Evolutionary conservation across 2,797 vertebrate species (phyloP), one percentile per base, ranked within the genome.

Genomic region (Rhabdophis nuchalis): DNA sequence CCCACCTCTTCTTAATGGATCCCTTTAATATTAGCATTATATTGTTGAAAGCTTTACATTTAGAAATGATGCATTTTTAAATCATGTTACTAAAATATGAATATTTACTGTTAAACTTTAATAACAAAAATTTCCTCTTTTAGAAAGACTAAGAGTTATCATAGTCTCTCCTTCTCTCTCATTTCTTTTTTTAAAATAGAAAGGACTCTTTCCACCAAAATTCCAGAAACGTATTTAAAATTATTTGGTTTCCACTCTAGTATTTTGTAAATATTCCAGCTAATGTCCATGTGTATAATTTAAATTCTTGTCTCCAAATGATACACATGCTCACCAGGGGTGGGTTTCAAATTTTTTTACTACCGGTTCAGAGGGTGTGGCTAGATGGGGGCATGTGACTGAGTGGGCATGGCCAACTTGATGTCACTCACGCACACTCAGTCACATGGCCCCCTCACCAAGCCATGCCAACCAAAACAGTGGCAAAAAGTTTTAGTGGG

Each of bases 11-110:
- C 96, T 97, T 96, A 95, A 93, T 96, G 96, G 92, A 95, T 94
- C 87, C 95, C 90, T 96, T 97, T 96, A 96, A 94, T 94, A 94
- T 86, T 94, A 96, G 96, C 94, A 95, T 96, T 95, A 94, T 7
- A 58, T 95, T 94, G 82, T 93, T 96, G 16, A 91, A 92, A 93
- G 94, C 90, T 95, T 94, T 95, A 93, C 93, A 94, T 95, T 25
- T 82, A 12, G 23, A 23, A 46, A 82, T 25, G 36, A 82, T 82
- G 20, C 25, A 36, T 46, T 82, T 82, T 82, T 93, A 91, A 94
- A 91, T 61, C 50, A 23, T 60, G 85, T 94, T 95, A 14, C 64
- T 94, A 96, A 96, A 46, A 96, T 96, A 89, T 95, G 96, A 96
- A 96, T 91, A 52, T 91, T 97, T 96, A 94, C 93, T 96, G 53